Conservation (phyloP, 2,888 invertebrate genomes). For the Thecophora atra region DNA sequence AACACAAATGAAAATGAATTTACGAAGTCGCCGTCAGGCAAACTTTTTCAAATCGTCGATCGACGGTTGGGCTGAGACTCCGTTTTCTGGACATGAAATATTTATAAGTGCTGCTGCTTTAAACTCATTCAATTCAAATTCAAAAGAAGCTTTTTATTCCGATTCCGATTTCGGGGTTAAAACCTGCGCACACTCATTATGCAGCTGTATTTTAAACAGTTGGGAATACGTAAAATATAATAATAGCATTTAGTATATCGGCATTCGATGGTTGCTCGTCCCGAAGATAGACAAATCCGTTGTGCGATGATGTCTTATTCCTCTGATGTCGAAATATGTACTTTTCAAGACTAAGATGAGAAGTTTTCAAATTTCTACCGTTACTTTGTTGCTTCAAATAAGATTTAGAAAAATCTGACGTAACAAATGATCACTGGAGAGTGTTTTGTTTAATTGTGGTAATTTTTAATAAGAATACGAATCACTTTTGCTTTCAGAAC, state of each 20-base stretch:
- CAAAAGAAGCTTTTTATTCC: conserved; percentile 40
- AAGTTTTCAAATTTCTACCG: too few species aligned
- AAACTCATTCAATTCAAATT: conserved; percentile 49
- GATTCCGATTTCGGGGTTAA: conserved; percentile 43
- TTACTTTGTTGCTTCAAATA: too few species aligned
- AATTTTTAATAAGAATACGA: too few species aligned
- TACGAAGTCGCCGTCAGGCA: not conserved
- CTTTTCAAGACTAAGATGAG: not conserved
- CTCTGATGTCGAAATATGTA: too few species aligned
- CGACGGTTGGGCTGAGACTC: not conserved
- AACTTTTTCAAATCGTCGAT: not conserved
- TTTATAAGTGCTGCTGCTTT: conserved; percentile 47
- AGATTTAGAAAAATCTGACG: too few species aligned
- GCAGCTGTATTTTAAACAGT: conserved; percentile 39
- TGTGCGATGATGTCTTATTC: not conserved
- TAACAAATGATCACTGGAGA: too few species aligned
- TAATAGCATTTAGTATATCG: conserved; percentile 17
- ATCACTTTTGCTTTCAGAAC: too few species aligned
- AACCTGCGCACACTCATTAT: conserved; percentile 48
- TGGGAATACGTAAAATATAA: conserved; percentile 33
- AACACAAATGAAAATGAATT: too few species aligned
- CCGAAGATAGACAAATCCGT: too few species aligned
- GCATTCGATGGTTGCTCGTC: not conserved
- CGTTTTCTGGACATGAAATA: conserved; percentile 50
- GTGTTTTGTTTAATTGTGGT: too few species aligned